Evolutionary conservation across 1,140 invertebrate species (phyloP), one percentile per base, ranked within the genome.

Genomic region (Neodiprion virginianus): DNA sequence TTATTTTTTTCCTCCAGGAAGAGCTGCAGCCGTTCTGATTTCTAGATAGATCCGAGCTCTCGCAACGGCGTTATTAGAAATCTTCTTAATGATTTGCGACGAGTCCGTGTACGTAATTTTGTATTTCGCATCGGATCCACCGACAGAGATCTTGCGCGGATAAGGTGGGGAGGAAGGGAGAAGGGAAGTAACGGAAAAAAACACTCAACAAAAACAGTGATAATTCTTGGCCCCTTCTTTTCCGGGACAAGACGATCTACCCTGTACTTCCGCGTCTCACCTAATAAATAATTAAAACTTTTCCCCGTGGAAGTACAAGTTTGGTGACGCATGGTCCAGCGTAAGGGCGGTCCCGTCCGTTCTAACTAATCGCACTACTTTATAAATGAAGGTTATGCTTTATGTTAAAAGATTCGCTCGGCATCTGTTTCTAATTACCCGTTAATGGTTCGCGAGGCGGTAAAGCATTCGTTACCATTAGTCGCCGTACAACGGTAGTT

Each of bases 201-300:
- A 40, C 28, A 40, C 28, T 40, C 28, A 40, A 40, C 28, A 40
- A 40, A 40, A 40, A 40, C 28, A 40, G 28, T 40, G 28, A 40
- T 40, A 40, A 40, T 40, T 40, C 28, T 40, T 40, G 5, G 2
- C 28, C 28, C 28, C 28, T 40, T 40, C 28, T 40, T 40, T 40
- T 40, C 28, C 28, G 28, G 28, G 28, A 17, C 53, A 17, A 61
- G 53, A 17, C 11, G n/a, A 17, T 61, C 53, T 61, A 40, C 28
- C 28, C 28, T 40, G 28, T 5, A 61, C n/a, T 61, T 61, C 78
- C 80, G 77, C 82, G 82, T 83, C 82, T 82, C 79, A 81, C 81
- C 83, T 88, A 88, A 88, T 88, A 88, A 88, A 88, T 88, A 88
- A 88, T 88, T 87, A 87, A 88, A 88, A 89, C 87, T 89, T 87